Evolutionary conservation across 1,140 invertebrate species (phyloP).

Genomic region (Sycobia sp.): DNA sequence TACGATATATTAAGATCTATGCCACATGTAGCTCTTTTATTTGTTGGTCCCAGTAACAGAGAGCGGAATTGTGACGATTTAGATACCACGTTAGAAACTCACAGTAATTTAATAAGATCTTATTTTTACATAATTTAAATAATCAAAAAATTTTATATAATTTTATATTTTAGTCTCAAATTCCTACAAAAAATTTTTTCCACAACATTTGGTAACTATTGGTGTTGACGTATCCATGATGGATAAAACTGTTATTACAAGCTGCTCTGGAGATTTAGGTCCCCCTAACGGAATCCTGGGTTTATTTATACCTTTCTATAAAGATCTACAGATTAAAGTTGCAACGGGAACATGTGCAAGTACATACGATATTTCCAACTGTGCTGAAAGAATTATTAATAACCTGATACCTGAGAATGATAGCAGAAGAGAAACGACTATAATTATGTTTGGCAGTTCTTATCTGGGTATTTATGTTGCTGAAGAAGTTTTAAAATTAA

Average conservation of each 20-base stretch:
- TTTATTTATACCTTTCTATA: too few relatives aligned
- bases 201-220: too few relatives aligned
- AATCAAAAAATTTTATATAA: not conserved
- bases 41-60: too few relatives aligned
- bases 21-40: too few relatives aligned
- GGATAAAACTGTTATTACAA: not conserved
- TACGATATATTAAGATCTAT: too few relatives aligned
- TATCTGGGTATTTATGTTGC: not conserved
- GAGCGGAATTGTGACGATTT: not conserved
- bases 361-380: not conserved
- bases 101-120: too few relatives aligned
- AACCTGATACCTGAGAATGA: not conserved
- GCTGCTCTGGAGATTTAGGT: not conserved
- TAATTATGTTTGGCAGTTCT: conserved; percentile 4
- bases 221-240: conserved; percentile 9
- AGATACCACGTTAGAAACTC: too few relatives aligned
- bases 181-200: conserved; percentile 10
- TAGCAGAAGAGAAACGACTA: not conserved
- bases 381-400: conserved; percentile 1
- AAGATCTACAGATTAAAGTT: too few relatives aligned
- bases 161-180: not conserved
- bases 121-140: not conserved
- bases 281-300: not conserved
- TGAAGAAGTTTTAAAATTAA: not conserved
- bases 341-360: too few relatives aligned